Evolutionary conservation across 2,888 invertebrate species (phyloP).

Genomic region (Philereme transversata): DNA sequence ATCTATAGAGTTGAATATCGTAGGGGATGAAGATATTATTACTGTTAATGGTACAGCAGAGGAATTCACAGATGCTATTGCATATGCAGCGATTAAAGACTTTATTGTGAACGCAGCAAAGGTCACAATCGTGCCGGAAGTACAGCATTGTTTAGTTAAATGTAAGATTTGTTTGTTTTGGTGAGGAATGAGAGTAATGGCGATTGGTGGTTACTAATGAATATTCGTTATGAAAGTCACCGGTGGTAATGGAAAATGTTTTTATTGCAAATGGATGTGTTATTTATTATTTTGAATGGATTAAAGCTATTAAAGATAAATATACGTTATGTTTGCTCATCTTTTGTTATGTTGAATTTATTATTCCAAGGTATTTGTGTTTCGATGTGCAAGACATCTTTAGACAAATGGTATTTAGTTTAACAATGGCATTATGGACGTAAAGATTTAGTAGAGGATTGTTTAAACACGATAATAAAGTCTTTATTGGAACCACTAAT

Average conservation of each 20-base stretch:
- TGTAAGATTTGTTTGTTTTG: conserved; percentile 82
- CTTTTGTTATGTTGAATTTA: conserved; percentile 17
- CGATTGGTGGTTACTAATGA: conserved; percentile 74
- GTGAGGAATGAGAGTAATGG: conserved; percentile 74
- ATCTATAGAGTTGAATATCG: conserved; percentile 53
- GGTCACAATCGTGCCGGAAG: conserved; percentile 39
- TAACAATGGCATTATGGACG: not conserved
- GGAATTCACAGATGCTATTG: conserved; percentile 53
- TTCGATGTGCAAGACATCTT: conserved; percentile 7
- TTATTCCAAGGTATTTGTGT: conserved; percentile 12
- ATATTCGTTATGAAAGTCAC: conserved; percentile 74
- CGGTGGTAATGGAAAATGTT: conserved; percentile 62
- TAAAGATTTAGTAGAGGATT: conserved; percentile 26
- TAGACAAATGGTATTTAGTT: conserved; percentile 5
- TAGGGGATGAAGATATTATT: conserved; percentile 39
- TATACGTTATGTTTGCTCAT: conserved; percentile 14
- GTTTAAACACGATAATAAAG: conserved; percentile 21
- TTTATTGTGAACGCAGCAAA: conserved; percentile 42
- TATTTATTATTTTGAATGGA: conserved; percentile 33
- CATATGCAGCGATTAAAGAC: conserved; percentile 44
- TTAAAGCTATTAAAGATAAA: conserved; percentile 28
- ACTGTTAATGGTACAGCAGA: conserved; percentile 51
- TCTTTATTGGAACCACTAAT: conserved; percentile 42
- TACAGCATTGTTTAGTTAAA: conserved; percentile 56
- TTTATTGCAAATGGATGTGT: conserved; percentile 47